These are phyloP conservation scores for Mesocentrotus franciscanus DNA, from an alignment of 53 echinoderm and acorn worm genomes.

Conservation along the genomic window DNA sequence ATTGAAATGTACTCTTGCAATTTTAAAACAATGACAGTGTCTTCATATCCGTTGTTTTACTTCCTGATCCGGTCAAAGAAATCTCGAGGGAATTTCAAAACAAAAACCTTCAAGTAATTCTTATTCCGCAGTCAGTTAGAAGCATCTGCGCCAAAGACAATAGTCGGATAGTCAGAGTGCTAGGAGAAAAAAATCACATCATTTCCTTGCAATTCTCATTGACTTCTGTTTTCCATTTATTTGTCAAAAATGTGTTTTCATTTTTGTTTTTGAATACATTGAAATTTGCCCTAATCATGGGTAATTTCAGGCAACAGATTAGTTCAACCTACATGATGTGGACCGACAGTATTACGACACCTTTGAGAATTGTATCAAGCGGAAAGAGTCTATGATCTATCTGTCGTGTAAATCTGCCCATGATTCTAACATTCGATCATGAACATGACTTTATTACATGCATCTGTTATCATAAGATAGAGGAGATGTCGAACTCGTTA, in stretches of 20 bases:
- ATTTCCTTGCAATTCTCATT: background rate
- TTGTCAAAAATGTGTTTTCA: background rate
- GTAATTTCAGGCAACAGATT: background rate
- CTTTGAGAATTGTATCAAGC: background rate
- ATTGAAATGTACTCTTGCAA: background rate
- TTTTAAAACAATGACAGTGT: background rate
- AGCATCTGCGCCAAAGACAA: slow-evolving; percentile 4
- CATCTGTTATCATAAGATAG: slow-evolving; percentile 27
- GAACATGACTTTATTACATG: slow-evolving; percentile 56
- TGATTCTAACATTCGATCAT: slow-evolving; percentile 30
- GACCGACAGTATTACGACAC: slow-evolving; percentile 45
- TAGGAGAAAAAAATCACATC: slow-evolving; percentile 10
- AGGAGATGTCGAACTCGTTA: background rate
- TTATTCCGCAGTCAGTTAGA: too few species aligned
- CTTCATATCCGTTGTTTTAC: background rate
- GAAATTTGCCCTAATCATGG: background rate
- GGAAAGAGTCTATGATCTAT: slow-evolving; percentile 34
- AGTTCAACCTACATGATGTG: background rate
- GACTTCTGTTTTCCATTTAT: background rate
- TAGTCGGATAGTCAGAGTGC: background rate
- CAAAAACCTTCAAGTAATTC: too few species aligned
- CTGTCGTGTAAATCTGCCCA: slow-evolving; percentile 32
- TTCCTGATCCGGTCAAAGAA: background rate
- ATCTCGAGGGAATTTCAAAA: background rate
- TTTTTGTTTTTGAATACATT: background rate